Conservation (phyloP, 2,888 invertebrate species). For the Nomada hirtipes region DNA sequence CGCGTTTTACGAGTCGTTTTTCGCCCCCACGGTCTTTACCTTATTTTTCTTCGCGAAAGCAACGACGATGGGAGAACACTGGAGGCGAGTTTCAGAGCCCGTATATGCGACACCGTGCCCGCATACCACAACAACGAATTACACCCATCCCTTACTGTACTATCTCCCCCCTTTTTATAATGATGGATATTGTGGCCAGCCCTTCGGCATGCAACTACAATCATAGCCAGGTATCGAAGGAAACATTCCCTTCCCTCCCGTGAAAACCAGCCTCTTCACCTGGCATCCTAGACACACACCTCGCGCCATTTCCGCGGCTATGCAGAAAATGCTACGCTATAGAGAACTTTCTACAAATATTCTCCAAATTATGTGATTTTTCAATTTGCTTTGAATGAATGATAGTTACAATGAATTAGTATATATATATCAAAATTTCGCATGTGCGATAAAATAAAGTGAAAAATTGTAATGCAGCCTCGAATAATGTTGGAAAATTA, state of each 20-base stretch:
- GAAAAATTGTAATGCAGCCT: too few species aligned
- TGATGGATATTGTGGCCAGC: constrained; percentile 65
- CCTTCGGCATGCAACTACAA: constrained; percentile 32
- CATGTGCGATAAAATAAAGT: too few species aligned
- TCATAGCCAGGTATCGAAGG: constrained; percentile 43
- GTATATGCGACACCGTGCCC: constrained; percentile 59
- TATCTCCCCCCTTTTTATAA: constrained; percentile 42
- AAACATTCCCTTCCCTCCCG: constrained; percentile 22
- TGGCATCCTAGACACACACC: constrained; percentile 2
- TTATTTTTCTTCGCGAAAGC: constrained; percentile 25
- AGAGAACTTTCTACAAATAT: background rate
- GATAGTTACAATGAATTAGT: too few species aligned
- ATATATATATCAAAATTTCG: too few species aligned
- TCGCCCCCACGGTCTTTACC: background rate
- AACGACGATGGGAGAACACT: background rate
- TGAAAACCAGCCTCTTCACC: constrained; percentile 44
- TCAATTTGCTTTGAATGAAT: background rate
- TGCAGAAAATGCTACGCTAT: background rate
- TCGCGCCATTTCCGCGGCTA: background rate
- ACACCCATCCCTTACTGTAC: constrained; percentile 45
- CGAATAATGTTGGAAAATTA: too few species aligned
- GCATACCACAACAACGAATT: constrained; percentile 65
- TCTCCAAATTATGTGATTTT: background rate
- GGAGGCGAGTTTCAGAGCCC: constrained; percentile 28
- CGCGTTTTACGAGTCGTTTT: constrained; percentile 38